Conservation (phyloP, 2,797 vertebrate genomes). For the Cottoperca gobio region DNA sequence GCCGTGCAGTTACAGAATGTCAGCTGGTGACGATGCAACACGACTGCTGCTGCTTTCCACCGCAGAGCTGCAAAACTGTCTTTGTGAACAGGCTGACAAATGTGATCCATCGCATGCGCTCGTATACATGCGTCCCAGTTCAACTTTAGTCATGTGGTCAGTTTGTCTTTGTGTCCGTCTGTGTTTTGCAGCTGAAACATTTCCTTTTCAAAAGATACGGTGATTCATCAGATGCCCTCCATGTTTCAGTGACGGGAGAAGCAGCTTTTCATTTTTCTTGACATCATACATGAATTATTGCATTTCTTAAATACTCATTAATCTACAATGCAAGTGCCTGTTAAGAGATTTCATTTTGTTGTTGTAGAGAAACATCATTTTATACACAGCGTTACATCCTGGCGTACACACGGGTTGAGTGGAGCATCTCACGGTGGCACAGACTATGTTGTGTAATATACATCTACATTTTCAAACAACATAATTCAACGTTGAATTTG, state of each 20-base stretch:
- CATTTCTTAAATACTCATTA: not conserved
- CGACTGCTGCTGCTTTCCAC: not conserved
- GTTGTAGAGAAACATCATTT: not conserved
- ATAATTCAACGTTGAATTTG: not conserved
- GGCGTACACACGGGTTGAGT: not conserved
- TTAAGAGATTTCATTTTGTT: not conserved
- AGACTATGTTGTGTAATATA: not conserved
- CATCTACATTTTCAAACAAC: not conserved
- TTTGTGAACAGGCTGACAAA: not conserved
- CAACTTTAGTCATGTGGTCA: no score
- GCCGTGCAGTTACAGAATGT: slow-evolving; percentile 6
- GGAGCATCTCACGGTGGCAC: not conserved
- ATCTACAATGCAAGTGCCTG: not conserved
- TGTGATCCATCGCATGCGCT: not conserved
- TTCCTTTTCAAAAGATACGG: not conserved
- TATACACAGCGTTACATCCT: no score
- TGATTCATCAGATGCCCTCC: not conserved
- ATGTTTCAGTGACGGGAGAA: not conserved
- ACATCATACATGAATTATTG: not conserved
- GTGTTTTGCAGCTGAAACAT: not conserved
- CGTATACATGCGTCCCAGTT: no score
- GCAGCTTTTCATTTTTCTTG: not conserved
- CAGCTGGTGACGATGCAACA: slow-evolving; percentile 8
- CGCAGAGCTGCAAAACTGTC: not conserved
- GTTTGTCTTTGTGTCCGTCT: not conserved